Base-by-base conservation (phyloP, 1,140 invertebrate genomes). In the Bombus superbus region DNA sequence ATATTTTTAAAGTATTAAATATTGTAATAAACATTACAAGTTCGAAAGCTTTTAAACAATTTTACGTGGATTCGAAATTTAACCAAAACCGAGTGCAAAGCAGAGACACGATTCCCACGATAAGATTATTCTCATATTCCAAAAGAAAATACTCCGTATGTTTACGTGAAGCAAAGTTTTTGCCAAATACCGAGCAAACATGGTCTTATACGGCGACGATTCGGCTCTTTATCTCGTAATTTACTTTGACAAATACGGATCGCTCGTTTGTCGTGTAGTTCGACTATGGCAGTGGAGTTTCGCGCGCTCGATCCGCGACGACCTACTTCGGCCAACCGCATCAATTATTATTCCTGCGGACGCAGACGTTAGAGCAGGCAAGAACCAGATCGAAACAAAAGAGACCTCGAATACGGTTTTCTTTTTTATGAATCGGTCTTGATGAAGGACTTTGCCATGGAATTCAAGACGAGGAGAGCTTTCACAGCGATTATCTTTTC, bases 221-320 rank as follows among this genome's bases (percentile, higher is more conserved):
- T 75, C 69, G 53, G 66, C 64, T 77, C 64, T 72, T 88, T 91
- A 90, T 91, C 89, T 77, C 74, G 88, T 91, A 92, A 92, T 92
- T 91, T 91, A 88, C 88, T 90, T 84, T 81, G 91, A 92, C 90
- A 88, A 92, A 92, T 91, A 90, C 81, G 81, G 89, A 88, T 85
- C 77, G 88, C 86, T 85, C 83, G 89, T 90, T 90, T 89, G 85
- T 90, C 88, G 79, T 74, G 83, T 53, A 44, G 32, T 53, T 78
- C 80, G 82, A 74, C 74, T 79, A 75, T 81, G 81, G 68, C 64
- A 74, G 68, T 15, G 47, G 79, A 80, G 81, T 76, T 84, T 80
- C 80, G 64, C 62, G 74, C 81, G 68, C 64, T 69, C 42, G 32
- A 59, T 66, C 59, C 40, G 38, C 68, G 9, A 44, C 89, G 83